These are phyloP conservation scores for Sanderia malayensis DNA, from an alignment of 30 jellyfish, hydroid and myxozoan genomes.

Conservation along the genomic window DNA sequence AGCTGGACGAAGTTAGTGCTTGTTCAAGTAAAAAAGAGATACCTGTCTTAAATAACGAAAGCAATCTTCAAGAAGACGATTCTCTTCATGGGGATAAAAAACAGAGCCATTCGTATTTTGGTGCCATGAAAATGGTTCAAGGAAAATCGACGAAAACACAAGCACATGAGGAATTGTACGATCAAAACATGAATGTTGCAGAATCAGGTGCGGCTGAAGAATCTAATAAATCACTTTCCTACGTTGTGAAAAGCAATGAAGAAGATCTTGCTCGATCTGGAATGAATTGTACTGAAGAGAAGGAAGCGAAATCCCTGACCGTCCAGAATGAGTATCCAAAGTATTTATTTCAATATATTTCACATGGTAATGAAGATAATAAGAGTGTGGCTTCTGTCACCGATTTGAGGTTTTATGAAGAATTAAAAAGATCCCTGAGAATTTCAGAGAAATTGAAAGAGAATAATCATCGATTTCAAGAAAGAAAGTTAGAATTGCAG, in stretches of 20 bases:
- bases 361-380: not conserved
- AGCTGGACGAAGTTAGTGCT: too few species aligned
- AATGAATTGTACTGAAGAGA: too few species aligned
- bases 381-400: conserved; percentile 25
- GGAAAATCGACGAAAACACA: too few species aligned
- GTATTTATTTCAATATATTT: too few species aligned
- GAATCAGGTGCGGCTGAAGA: too few species aligned
- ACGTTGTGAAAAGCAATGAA: too few species aligned
- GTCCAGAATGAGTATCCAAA: not conserved
- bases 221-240: too few species aligned
- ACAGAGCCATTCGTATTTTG: not conserved
- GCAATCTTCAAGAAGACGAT: too few species aligned
- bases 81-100: too few species aligned
- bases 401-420: conserved; percentile 42
- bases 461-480: conserved; percentile 26
- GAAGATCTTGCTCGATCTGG: too few species aligned
- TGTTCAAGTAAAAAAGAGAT: too few species aligned
- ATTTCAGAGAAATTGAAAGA: conserved; percentile 28
- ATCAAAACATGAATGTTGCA: not conserved
- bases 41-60: too few species aligned
- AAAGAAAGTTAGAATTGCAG: conserved; percentile 35
- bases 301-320: not conserved
- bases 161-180: not conserved
- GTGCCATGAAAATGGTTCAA: not conserved
- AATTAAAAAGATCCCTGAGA: conserved; percentile 37